Base-by-base conservation (phyloP, 2,113 vertebrate species). In the Microcebus jonahi region DNA sequence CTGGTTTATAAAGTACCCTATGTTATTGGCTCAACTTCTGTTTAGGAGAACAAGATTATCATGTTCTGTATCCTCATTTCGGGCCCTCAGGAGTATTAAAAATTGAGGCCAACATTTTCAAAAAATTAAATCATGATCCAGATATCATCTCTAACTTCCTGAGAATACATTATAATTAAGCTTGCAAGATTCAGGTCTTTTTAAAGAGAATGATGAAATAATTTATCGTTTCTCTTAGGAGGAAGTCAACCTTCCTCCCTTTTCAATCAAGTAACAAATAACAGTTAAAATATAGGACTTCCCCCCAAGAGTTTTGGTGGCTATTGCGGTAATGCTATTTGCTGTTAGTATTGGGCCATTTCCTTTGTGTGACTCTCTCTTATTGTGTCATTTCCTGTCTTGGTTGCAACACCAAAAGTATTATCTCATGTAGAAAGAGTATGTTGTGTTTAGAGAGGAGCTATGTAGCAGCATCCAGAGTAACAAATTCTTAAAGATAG, bases 1-100 rank as follows among this genome's bases (percentile, higher is more conserved):
- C 88, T 91, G 68, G 77, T 96, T 97, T 59, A 77, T 94, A 97
- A 83, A 87, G 50, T 87, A 53, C 65, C 42, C 75, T 71, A 42
- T 20, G 68, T 88, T 73, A 85, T 75, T 96, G 53, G 92, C 82
- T 95, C 79, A 14, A 1, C 6, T 92, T 68, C 88, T 88, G 83
- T 95, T 95, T 84, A 68, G 75, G 10, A 94, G 71, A 90, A 80
- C 13, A 82, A 96, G 88, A 92, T 45, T 45, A 68, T 48, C 70
- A 42, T 67, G 65, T 88, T 88, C 53, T 80, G 45, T 71, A 48
- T 91, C n/a, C 45, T 91, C 39, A 65, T 65, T 95, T 95, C 39
- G 86, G 71, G 39, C 73, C 27, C 88, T 82, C 76, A 31, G 76
- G 89, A 93, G 15, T 77, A 83, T 79, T 96, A 68, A 70, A 93